A percentile compares a stretch with the other conserved stretches of the same genome.
Evolutionary conservation across 1,140 invertebrate species (phyloP).

Genomic region (Galendromus occidentalis): DNA sequence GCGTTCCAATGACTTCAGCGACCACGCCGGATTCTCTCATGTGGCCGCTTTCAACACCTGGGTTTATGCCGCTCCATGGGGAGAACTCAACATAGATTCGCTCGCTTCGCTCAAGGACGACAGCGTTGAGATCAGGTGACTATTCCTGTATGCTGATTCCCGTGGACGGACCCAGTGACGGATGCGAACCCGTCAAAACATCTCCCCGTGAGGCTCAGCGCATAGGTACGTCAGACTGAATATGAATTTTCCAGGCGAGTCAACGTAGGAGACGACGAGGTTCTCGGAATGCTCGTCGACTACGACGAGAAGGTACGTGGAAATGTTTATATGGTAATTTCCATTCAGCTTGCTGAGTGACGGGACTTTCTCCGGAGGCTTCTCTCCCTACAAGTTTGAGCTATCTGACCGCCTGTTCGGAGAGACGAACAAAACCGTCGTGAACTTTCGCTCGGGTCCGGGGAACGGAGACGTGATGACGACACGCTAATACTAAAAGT

Average conservation of each 20-base stretch:
- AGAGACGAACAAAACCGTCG: too few relatives aligned
- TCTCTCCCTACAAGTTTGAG: too few relatives aligned
- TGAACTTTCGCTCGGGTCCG: too few relatives aligned
- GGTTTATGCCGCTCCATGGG: constrained; percentile 3
- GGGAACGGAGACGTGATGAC: too few relatives aligned
- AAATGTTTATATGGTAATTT: background rate
- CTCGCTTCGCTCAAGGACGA: background rate
- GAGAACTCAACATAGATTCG: background rate
- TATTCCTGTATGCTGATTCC: background rate
- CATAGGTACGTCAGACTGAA: background rate
- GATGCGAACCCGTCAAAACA: too few relatives aligned
- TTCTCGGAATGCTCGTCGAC: background rate
- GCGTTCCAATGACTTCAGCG: background rate
- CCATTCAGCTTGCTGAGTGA: too few relatives aligned
- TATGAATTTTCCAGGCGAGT: background rate
- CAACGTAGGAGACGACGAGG: background rate
- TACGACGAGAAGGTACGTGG: constrained; percentile 3
- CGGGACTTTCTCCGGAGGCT: too few relatives aligned
- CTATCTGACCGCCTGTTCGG: too few relatives aligned
- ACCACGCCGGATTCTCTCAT: background rate
- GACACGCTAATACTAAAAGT: too few relatives aligned
- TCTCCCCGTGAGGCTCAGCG: too few relatives aligned
- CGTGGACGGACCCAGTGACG: too few relatives aligned
- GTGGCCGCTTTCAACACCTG: background rate
- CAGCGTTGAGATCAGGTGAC: background rate